These are phyloP conservation scores for Anas georgica DNA, from an alignment of 2,797 vertebrate genomes.

Conservation along the genomic window DNA sequence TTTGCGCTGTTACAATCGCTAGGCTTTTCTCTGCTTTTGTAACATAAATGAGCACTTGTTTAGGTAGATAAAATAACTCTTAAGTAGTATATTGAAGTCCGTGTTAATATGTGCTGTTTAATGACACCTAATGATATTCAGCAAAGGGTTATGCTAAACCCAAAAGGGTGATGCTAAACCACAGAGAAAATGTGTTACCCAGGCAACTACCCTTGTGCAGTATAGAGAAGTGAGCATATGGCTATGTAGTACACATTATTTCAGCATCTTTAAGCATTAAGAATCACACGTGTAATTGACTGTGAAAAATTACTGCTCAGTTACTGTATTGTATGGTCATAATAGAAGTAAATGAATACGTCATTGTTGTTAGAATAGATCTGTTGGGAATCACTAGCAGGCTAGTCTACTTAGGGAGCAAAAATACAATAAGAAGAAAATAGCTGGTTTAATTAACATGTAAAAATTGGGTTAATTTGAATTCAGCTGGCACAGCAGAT, in stretches of 20 bases:
- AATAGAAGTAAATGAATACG: constrained; percentile 97
- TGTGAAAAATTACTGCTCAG: constrained; percentile 93
- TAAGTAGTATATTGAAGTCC: constrained; percentile 82
- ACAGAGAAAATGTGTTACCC: constrained; percentile 88
- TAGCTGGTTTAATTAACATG: constrained; percentile 86
- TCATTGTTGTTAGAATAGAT: constrained; percentile 90
- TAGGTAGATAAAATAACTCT: constrained; percentile 78
- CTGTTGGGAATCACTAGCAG: constrained; percentile 92
- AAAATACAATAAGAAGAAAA: constrained; percentile 90
- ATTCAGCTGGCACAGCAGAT: constrained; percentile 82
- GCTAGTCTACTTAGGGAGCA: constrained; percentile 85
- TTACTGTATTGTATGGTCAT: constrained; percentile 95
- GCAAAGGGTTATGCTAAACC: constrained; percentile 87
- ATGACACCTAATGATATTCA: constrained; percentile 98
- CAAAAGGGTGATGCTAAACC: constrained; percentile 89
- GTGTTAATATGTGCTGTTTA: constrained; percentile 98
- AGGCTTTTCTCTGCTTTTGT: constrained; percentile 49
- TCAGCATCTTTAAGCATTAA: constrained; percentile 92
- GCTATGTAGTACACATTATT: constrained; percentile 90
- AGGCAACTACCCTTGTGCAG: constrained; percentile 90
- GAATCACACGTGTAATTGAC: constrained; percentile 93
- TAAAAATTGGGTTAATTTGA: constrained; percentile 88
- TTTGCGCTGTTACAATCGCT: constrained; percentile 45
- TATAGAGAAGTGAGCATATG: constrained; percentile 88
- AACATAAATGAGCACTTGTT: constrained; percentile 72